Base-by-base conservation (phyloP, 2,888 invertebrate genomes). In the Tryphoninae sp. region DNA sequence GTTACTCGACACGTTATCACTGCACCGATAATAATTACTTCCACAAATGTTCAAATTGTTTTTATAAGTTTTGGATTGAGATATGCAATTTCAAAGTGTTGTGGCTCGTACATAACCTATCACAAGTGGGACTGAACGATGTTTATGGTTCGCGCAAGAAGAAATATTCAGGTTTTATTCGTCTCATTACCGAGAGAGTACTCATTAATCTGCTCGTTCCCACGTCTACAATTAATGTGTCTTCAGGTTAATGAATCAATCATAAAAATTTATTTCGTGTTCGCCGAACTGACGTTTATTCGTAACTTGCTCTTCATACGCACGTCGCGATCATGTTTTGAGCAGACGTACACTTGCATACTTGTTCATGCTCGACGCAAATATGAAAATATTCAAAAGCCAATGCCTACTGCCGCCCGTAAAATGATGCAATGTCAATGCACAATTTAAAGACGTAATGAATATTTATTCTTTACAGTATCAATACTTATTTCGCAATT, bases 51-150 rank as follows among this genome's bases (percentile, higher is more conserved):
- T 26, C 1, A 65, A 42, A 67, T 61, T 22, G 23, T 8, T 45
- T 22, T 33, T 19, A 16, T 1, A 11, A 68, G 0, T 61, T 61
- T n/a, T 58, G 42, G 19, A 75, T 49, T 55, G 40, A 76, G 33
- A n/a, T 55, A 79, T 33, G 19, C 11, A 67, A 67, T 59, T 58
- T 59, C 45, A 9, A 40, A 59, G 22, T 64, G n/a, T 19, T 19
- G 33, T 72, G n/a, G 23, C 61, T 42, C 42, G 67, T 6, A 72
- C 76, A 76, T 83, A 83, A 83, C 83, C 83, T 83, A 64, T 19
- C 9, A 4, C 19, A 53, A 19, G 13, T 22, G 49, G 45, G 53
- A 55, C 40, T 42, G 1, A 71, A 71, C 6, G 33, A 33, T 33
- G 33, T 45, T 53, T 42, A 22, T 71, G 40, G 40, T 26, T 33